A percentile compares a stretch with the other conserved stretches of the same genome.
These are phyloP conservation scores for Hippopotamyrus pictus DNA, from an alignment of 2,797 vertebrate species.

Conservation along the genomic window DNA sequence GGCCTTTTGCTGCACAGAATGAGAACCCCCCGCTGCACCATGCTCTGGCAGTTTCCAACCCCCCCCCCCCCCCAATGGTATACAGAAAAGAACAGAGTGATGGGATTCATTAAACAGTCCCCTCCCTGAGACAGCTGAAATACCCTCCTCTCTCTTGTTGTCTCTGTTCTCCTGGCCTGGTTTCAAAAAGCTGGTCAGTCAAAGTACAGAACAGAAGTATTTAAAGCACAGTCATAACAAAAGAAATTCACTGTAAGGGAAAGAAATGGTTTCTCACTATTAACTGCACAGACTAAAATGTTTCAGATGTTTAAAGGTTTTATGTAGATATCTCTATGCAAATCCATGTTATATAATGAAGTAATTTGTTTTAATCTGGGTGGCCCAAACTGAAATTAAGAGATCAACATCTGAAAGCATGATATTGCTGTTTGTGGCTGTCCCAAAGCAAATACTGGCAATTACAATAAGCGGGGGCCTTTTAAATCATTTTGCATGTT, in stretches of 20 bases:
- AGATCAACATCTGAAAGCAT: neutral
- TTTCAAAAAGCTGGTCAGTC: neutral
- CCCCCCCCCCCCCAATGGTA: neutral
- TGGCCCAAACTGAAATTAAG: neutral
- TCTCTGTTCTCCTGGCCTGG: neutral
- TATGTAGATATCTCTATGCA: neutral
- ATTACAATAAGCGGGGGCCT: neutral
- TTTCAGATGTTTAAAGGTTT: neutral
- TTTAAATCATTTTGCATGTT: neutral
- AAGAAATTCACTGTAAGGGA: neutral
- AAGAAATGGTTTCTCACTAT: neutral
- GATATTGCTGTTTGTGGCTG: neutral
- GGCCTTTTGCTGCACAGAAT: neutral
- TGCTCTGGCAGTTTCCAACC: neutral
- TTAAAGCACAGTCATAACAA: neutral
- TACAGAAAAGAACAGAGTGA: neutral
- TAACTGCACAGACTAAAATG: neutral
- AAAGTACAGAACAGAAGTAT: neutral
- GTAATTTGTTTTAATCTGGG: neutral
- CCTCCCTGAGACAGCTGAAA: neutral
- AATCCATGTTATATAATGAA: neutral
- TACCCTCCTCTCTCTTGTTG: neutral
- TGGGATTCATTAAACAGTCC: conserved; percentile 9
- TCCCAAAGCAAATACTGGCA: neutral
- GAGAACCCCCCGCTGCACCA: neutral